These are phyloP conservation scores for Peromyscus maniculatus DNA, from an alignment of 2,113 vertebrate genomes.

Conservation along the genomic window DNA sequence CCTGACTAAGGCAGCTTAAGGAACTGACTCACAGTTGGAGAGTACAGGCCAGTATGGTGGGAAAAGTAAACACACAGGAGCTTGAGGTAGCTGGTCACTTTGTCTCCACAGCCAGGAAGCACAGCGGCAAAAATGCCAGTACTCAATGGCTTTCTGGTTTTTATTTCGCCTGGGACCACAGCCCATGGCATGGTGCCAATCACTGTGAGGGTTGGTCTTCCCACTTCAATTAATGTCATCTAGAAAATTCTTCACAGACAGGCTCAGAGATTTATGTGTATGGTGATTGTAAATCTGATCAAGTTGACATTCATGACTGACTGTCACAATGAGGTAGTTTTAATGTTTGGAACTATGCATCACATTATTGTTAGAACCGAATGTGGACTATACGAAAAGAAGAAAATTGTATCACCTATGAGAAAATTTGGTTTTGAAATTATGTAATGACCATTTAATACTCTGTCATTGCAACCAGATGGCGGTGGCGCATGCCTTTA, in stretches of 20 bases:
- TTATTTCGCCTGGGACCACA: neutral
- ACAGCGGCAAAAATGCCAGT: neutral
- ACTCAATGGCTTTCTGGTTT: neutral
- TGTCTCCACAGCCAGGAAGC: neutral
- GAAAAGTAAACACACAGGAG: too few species aligned
- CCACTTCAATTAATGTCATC: neutral
- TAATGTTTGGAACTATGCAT: neutral
- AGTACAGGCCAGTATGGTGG: fast-evolving
- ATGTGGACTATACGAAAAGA: neutral
- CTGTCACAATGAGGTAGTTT: neutral
- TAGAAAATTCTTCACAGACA: neutral
- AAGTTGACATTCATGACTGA: neutral
- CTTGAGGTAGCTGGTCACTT: neutral
- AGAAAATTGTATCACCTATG: neutral
- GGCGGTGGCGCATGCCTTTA: neutral
- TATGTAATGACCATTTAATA: neutral
- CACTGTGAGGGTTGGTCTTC: too few species aligned
- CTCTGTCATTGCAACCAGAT: neutral
- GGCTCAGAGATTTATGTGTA: neutral
- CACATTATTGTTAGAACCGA: neutral
- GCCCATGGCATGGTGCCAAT: neutral
- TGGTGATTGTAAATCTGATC: neutral
- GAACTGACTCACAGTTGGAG: neutral
- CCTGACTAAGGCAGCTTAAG: neutral
- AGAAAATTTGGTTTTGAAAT: slow-evolving; percentile 17